Evolutionary conservation across 2,797 vertebrate species (phyloP), one percentile per base, ranked within the genome.

Genomic region (Paguma larvata): DNA sequence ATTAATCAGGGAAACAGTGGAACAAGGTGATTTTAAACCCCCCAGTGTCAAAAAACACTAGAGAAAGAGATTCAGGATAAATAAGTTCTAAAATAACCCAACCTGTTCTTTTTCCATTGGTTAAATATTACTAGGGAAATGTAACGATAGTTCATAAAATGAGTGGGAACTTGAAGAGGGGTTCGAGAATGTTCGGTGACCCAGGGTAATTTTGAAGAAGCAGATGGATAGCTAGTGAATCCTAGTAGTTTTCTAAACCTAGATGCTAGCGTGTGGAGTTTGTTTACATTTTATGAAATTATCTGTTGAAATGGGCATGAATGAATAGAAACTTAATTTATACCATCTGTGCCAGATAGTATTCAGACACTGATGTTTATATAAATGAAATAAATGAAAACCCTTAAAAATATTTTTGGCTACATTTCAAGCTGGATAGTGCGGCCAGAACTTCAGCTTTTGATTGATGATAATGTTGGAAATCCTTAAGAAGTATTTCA

Each of bases 281-380:
- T 88, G 62, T 89, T 96, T 85, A 88, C 0, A 84, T 91, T 92
- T 90, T 89, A 72, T 72, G n/a, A 72, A 82, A 78, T 79, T 62
- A 65, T 72, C 18, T 93, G 68, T 95, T 95, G 62, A 79, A 95
- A 82, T 87, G 94, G 83, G 44, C 83, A 94, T 67, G 91, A 80
- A 32, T 72, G n/a, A 96, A 53, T 93, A 79, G 51, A 96, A 96
- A 89, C 27, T 96, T 94, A 70, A 91, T 80, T 93, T 46, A 82
- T 25, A 11, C 68, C 41, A 84, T 94, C 63, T 79, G 56, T 62
- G n/a, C n/a, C 89, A 86, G 38, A 15, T 34, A 56, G 41, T 93
- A 51, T 93, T 96, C 51, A 89, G 72, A 92, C 25, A 59, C 48
- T 48, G 14, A 18, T 91, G 59, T 97, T 97, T 95, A 96, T 83